A percentile compares a stretch with the other conserved stretches of the same genome.
phyloP scores from a whole-genome alignment of 2,888 invertebrate genomes.

The Epistrophella euchroma region DNA sequence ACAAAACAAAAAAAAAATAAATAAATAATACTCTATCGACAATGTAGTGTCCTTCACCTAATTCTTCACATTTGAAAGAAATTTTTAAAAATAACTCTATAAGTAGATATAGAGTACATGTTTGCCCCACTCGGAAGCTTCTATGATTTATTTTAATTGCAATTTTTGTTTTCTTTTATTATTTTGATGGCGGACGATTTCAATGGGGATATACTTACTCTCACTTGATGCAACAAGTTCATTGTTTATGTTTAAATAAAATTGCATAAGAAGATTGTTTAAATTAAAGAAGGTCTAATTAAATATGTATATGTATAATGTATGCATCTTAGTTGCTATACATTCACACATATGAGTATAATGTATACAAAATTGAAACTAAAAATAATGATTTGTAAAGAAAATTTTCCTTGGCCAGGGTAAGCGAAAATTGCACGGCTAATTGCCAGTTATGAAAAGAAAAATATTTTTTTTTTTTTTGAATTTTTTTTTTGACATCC shows the following conservation, averaged over 20 bases:
- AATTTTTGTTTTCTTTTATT: not conserved
- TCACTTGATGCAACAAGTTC: conserved; percentile 42
- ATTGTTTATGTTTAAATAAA: conserved; percentile 55
- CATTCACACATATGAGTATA: not conserved
- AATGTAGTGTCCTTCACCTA: conserved; percentile 66
- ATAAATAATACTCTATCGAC: conserved; percentile 41
- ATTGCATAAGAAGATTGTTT: conserved; percentile 58
- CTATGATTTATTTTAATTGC: conserved; percentile 67
- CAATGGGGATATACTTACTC: not conserved
- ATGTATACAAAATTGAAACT: conserved; percentile 14
- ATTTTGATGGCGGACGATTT: not conserved
- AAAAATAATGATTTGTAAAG: conserved; percentile 30
- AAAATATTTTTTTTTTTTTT: not conserved
- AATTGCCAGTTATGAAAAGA: conserved; percentile 30
- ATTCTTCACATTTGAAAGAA: conserved; percentile 62
- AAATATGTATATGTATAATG: not conserved
- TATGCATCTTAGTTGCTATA: not conserved
- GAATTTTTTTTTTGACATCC: not conserved
- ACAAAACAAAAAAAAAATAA: too few species aligned
- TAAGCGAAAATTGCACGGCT: conserved; percentile 14
- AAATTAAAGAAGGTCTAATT: conserved; percentile 34
- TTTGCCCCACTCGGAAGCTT: conserved; percentile 61
- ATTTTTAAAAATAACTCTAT: conserved; percentile 59
- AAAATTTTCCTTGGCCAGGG: not conserved
- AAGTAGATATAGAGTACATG: not conserved